A percentile compares a stretch with the other conserved stretches of the same genome.
phyloP scores from a whole-genome alignment of 2,797 vertebrate species.

The Oreortyx pictus region DNA sequence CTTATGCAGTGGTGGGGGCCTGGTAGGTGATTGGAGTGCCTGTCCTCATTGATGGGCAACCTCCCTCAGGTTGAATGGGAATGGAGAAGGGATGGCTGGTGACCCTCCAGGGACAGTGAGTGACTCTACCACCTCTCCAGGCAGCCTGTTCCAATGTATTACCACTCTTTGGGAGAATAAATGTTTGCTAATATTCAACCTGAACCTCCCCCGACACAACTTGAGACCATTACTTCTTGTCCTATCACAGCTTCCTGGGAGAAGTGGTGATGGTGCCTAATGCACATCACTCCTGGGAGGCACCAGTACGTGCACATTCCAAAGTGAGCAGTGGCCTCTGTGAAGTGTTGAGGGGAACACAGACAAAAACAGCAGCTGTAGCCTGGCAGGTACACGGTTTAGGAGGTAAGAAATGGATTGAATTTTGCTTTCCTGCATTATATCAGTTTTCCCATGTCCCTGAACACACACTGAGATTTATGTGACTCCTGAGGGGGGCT shows the following conservation, averaged over 20 bases:
- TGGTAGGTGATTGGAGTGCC: background rate
- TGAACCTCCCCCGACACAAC: too few species aligned
- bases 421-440: background rate
- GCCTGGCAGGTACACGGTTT: background rate
- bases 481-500: background rate
- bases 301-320: background rate
- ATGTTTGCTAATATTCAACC: too few species aligned
- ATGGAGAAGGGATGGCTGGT: fast-evolving
- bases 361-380: fast-evolving
- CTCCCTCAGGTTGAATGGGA: background rate
- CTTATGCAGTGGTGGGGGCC: background rate
- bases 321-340: background rate
- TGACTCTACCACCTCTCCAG: too few species aligned
- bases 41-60: background rate
- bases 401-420: background rate
- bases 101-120: background rate
- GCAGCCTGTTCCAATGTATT: too few species aligned
- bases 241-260: too few species aligned
- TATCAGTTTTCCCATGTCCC: background rate
- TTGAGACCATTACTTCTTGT: too few species aligned
- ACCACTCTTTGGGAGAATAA: too few species aligned
- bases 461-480: background rate
- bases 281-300: background rate
- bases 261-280: too few species aligned
- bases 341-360: background rate